These are phyloP conservation scores for Ageneiosus marmoratus DNA, from an alignment of 2,113 vertebrate species.

Conservation along the genomic window DNA sequence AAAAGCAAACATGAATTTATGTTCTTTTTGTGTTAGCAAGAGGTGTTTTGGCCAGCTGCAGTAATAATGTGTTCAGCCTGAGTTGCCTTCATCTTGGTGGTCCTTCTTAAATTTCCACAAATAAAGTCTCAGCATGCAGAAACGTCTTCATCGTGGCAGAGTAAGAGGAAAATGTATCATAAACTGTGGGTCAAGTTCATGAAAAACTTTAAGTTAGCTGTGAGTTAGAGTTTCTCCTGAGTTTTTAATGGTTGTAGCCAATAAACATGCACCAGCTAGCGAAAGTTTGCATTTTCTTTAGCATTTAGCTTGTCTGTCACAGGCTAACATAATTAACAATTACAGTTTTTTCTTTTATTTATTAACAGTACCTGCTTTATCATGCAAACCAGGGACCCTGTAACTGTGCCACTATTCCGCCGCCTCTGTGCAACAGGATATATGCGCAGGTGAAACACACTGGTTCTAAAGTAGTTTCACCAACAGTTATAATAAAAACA, in stretches of 20 bases:
- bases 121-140: slow-evolving; percentile 48
- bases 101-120: slow-evolving; percentile 55
- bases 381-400: background rate
- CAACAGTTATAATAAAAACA: background rate
- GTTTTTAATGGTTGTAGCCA: background rate
- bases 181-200: background rate
- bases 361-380: background rate
- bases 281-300: background rate
- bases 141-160: slow-evolving; percentile 46
- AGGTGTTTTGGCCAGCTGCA: slow-evolving; percentile 9
- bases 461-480: background rate
- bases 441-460: background rate
- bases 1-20: slow-evolving; percentile 14
- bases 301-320: background rate
- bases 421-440: background rate
- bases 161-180: slow-evolving; percentile 29
- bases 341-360: background rate
- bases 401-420: background rate
- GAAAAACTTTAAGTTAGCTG: background rate
- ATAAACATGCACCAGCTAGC: slow-evolving; percentile 5
- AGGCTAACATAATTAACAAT: background rate
- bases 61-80: slow-evolving; percentile 29
- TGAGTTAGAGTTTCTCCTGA: background rate
- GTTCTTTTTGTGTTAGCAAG: background rate
- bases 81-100: slow-evolving; percentile 58